These are phyloP conservation scores for Calameuta pallipes DNA, from an alignment of 2,888 invertebrate genomes.

Conservation along the genomic window DNA sequence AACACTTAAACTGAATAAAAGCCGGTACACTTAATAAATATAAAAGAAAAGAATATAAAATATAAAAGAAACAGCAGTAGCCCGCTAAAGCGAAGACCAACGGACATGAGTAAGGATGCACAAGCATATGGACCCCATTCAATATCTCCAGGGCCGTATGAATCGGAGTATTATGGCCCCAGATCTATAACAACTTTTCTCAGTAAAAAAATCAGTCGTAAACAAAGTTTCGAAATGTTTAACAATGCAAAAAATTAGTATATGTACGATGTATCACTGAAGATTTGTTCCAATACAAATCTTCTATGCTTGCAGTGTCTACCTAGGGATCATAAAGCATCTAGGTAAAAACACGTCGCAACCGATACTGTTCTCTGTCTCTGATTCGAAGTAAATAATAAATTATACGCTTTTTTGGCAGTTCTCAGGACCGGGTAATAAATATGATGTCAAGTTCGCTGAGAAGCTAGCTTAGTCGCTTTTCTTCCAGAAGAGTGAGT, in stretches of 20 bases:
- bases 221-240: not conserved
- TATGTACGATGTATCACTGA: not conserved
- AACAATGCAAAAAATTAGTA: not conserved
- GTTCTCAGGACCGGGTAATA: constrained; percentile 33
- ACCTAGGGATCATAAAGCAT: not conserved
- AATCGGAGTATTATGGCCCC: not conserved
- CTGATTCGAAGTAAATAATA: constrained; percentile 17
- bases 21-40: not conserved
- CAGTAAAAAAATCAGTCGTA: not conserved
- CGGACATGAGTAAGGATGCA: not conserved
- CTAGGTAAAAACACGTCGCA: not conserved
- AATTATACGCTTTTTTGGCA: constrained; percentile 19
- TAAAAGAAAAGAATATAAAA: not conserved
- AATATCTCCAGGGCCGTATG: not conserved
- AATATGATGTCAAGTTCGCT: constrained; percentile 43
- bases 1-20: not conserved
- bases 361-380: not conserved
- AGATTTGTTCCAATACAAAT: not conserved
- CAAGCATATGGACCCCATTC: not conserved
- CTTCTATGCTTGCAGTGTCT: not conserved
- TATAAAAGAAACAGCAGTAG: not conserved
- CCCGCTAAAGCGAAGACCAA: not conserved
- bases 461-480: constrained; percentile 44
- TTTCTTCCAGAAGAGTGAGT: constrained; percentile 48
- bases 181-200: not conserved